Evolutionary conservation across 1,140 invertebrate genomes (phyloP).

Genomic region (Dermatophagoides farinae): DNA sequence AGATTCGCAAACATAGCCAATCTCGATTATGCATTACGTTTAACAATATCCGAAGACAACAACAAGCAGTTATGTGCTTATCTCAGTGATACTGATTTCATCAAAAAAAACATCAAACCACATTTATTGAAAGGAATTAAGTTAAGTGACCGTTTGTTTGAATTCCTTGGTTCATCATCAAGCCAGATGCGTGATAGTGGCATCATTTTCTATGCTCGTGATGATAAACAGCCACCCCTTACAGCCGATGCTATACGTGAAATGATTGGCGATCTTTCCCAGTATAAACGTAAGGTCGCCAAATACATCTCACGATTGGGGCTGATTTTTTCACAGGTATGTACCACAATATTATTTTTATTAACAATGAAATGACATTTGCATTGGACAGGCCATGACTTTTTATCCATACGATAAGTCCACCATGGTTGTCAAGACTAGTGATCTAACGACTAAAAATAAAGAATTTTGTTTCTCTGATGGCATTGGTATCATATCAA

Average conservation of each 20-base stretch:
- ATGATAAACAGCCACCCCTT: slow-evolving; percentile 4
- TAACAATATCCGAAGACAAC: slow-evolving; percentile 17
- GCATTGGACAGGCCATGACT: slow-evolving; percentile 11
- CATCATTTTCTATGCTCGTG: slow-evolving; percentile 22
- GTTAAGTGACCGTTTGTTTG: slow-evolving; percentile 19
- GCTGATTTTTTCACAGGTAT: slow-evolving; percentile 37
- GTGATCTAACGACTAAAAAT: neutral
- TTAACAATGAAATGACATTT: slow-evolving; percentile 26
- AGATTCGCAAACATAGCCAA: slow-evolving; percentile 17
- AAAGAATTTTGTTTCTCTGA: slow-evolving; percentile 20
- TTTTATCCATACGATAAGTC: neutral
- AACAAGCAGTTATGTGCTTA: neutral
- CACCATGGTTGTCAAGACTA: neutral
- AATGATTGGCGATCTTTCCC: slow-evolving; percentile 1
- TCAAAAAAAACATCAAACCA: slow-evolving; percentile 2
- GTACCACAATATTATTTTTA: slow-evolving; percentile 45
- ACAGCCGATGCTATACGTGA: slow-evolving; percentile 15
- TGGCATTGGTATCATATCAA: slow-evolving; percentile 21
- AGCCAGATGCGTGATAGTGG: slow-evolving; percentile 24
- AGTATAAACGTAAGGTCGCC: slow-evolving; percentile 17
- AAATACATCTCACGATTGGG: slow-evolving; percentile 25
- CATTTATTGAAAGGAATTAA: slow-evolving; percentile 14
- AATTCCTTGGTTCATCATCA: slow-evolving; percentile 20
- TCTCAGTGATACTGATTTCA: neutral
- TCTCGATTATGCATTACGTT: slow-evolving; percentile 16